These are phyloP conservation scores for Trichechus manatus DNA, from an alignment of 2,113 vertebrate genomes.

Conservation along the genomic window DNA sequence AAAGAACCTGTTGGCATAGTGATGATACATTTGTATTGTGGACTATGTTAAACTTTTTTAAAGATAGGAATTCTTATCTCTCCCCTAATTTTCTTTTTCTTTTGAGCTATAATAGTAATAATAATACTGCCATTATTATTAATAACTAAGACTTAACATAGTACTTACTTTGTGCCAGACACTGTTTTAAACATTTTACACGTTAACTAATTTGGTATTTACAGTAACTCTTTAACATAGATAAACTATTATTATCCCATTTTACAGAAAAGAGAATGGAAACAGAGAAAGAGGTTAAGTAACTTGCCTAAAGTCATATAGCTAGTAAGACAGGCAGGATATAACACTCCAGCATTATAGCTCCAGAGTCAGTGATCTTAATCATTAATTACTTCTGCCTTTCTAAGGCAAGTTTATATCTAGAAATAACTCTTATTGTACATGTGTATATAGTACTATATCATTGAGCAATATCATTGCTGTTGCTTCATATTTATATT, in stretches of 20 bases:
- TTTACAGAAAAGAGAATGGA: conserved; percentile 54
- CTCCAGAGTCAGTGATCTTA: not conserved
- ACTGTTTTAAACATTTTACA: conserved; percentile 27
- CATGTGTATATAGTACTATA: conserved; percentile 5
- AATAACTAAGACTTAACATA: not conserved
- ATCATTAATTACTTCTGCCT: not conserved
- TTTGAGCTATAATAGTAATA: not conserved
- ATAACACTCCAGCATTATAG: not conserved
- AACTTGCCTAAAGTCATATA: not conserved
- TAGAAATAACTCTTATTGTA: conserved; percentile 30
- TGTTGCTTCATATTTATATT: conserved; percentile 20
- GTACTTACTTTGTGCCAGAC: not conserved
- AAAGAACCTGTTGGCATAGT: not conserved
- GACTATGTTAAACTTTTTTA: conserved; percentile 39
- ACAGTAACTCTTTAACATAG: not conserved
- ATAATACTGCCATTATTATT: not conserved
- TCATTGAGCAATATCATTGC: conserved; percentile 24
- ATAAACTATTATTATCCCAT: not conserved
- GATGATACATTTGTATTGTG: not conserved
- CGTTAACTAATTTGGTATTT: conserved; percentile 18
- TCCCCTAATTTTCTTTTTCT: conserved; percentile 38
- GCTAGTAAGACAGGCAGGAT: not conserved
- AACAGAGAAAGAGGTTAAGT: not conserved
- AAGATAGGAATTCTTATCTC: not conserved
- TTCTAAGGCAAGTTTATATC: conserved; percentile 9